Percentiles rank a stretch among this genome's conserved stretches.
These are phyloP conservation scores for Hylomyscus alleni DNA, from an alignment of 2,797 vertebrate genomes.

Conservation along the genomic window DNA sequence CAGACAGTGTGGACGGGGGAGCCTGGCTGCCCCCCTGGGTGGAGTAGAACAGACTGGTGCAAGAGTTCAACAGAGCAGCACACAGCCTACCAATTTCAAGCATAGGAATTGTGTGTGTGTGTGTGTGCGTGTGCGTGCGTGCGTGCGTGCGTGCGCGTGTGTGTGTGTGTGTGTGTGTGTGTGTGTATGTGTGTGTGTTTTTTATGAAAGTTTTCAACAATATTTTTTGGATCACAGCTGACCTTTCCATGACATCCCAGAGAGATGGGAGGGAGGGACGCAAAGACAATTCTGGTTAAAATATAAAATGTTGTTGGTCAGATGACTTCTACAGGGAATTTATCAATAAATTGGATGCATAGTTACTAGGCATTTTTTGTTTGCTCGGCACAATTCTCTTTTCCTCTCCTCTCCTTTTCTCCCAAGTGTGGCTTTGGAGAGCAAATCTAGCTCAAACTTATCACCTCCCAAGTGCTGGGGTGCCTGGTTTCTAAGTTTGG, in stretches of 20 bases:
- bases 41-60: not conserved
- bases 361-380: not conserved
- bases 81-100: not conserved
- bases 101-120: too few species aligned
- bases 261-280: not conserved
- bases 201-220: not conserved
- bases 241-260: not conserved
- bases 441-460: not conserved
- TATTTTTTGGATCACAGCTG: not conserved
- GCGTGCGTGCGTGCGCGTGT: too few species aligned
- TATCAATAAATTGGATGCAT: not conserved
- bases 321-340: not conserved
- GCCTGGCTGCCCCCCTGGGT: too few species aligned
- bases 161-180: too few species aligned
- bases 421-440: not conserved
- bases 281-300: conserved; percentile 4
- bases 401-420: too few species aligned
- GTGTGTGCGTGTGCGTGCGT: too few species aligned
- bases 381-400: not conserved
- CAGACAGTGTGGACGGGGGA: not conserved
- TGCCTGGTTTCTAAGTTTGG: not conserved
- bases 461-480: not conserved
- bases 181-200: too few species aligned
- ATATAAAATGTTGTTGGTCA: not conserved
- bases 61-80: not conserved